Percentiles rank a stretch among this genome's conserved stretches.
Conservation (phyloP, 2,113 vertebrate species). For the Tachycineta bicolor region DNA sequence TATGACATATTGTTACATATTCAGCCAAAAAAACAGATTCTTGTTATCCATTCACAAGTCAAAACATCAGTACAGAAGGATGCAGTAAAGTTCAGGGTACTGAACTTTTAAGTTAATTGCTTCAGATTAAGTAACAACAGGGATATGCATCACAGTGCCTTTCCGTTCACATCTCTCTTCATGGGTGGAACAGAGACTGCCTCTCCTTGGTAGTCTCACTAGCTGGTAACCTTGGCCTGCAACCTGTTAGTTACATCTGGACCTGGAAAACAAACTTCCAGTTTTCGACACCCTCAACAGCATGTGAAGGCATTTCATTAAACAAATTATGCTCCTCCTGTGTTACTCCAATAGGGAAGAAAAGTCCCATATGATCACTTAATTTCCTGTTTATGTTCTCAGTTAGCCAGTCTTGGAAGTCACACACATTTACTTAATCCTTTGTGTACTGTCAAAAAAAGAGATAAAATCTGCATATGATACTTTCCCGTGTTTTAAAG, state of each 20-base stretch:
- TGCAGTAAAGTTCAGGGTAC: not conserved
- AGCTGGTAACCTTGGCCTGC: not conserved
- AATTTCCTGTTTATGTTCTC: not conserved
- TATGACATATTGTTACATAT: not conserved
- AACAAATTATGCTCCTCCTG: not conserved
- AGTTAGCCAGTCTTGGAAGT: not conserved
- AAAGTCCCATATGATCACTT: not conserved
- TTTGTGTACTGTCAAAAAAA: not conserved
- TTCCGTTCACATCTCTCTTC: not conserved
- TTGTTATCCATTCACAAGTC: not conserved
- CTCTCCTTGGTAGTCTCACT: not conserved
- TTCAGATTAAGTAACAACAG: not conserved
- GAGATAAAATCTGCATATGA: not conserved
- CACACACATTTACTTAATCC: not conserved
- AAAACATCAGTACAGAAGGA: not conserved
- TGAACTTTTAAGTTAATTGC: not conserved
- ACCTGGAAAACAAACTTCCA: not conserved
- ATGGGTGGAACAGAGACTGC: not conserved
- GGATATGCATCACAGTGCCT: fast-evolving
- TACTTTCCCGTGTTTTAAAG: not conserved
- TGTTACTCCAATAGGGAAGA: not conserved
- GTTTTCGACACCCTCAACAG: not conserved
- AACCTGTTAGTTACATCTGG: not conserved
- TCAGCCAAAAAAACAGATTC: not conserved
- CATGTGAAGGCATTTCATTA: not conserved